phyloP scores from a whole-genome alignment of 2,113 vertebrate species.

The Strix aluco region DNA sequence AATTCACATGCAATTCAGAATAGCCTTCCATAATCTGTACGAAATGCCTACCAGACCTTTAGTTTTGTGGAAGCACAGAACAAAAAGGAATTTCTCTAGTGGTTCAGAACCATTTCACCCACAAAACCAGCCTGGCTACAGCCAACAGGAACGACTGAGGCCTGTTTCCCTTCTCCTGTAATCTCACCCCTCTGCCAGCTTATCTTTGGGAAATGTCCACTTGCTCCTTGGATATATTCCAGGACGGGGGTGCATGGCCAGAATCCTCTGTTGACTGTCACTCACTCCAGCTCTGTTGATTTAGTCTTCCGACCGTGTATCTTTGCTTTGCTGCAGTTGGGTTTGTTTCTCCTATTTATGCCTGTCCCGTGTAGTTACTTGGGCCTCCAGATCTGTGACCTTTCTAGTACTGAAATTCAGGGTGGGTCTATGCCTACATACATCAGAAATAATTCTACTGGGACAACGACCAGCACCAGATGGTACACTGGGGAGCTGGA shows the following conservation, averaged over 20 bases:
- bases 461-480: not conserved
- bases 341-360: not conserved
- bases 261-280: not conserved
- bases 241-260: not conserved
- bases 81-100: not conserved
- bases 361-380: not conserved
- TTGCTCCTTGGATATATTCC: conserved; percentile 28
- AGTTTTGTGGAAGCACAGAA: not conserved
- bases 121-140: not conserved
- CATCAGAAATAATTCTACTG: not conserved
- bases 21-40: not conserved
- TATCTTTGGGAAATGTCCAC: conserved; percentile 58
- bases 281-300: not conserved
- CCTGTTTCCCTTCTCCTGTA: not conserved
- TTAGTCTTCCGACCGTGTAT: not conserved
- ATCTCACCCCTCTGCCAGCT: not conserved
- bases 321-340: not conserved
- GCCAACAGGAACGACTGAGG: not conserved
- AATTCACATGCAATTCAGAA: not conserved
- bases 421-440: fast-evolving
- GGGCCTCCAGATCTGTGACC: not conserved
- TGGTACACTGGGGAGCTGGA: not conserved
- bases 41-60: not conserved
- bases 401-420: not conserved
- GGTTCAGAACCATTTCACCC: not conserved